These are phyloP conservation scores for Arctia plantaginis DNA, from an alignment of 2,888 invertebrate genomes.

Conservation along the genomic window DNA sequence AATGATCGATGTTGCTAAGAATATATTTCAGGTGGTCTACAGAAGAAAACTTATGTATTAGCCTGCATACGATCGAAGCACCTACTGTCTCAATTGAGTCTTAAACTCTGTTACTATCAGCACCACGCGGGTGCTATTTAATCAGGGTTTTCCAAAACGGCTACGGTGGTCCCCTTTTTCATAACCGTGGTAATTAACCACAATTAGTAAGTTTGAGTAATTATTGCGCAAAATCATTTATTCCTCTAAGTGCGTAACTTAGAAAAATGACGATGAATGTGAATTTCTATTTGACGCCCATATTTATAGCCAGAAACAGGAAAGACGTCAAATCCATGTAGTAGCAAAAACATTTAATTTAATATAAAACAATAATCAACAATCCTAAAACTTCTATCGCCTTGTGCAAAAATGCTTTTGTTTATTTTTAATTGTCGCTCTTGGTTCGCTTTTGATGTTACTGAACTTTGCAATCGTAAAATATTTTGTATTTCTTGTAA, in stretches of 20 bases:
- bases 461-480: neutral
- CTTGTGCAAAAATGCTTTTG: neutral
- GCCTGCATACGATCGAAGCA: neutral
- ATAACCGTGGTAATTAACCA: neutral
- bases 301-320: neutral
- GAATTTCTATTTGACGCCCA: neutral
- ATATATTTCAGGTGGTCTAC: neutral
- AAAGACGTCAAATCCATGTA: neutral
- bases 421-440: neutral
- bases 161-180: neutral
- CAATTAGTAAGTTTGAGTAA: neutral
- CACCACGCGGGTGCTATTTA: neutral
- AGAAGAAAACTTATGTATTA: neutral
- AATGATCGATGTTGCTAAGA: neutral
- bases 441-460: neutral
- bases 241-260: neutral
- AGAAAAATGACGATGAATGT: neutral
- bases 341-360: neutral
- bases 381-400: neutral
- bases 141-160: neutral
- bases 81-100: neutral
- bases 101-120: neutral
- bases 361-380: neutral
- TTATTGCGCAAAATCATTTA: neutral
- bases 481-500: neutral